Percentiles rank a stretch among this genome's conserved stretches.
phyloP scores from a whole-genome alignment of 2,113 vertebrate genomes.

The Tylochromis polylepis region DNA sequence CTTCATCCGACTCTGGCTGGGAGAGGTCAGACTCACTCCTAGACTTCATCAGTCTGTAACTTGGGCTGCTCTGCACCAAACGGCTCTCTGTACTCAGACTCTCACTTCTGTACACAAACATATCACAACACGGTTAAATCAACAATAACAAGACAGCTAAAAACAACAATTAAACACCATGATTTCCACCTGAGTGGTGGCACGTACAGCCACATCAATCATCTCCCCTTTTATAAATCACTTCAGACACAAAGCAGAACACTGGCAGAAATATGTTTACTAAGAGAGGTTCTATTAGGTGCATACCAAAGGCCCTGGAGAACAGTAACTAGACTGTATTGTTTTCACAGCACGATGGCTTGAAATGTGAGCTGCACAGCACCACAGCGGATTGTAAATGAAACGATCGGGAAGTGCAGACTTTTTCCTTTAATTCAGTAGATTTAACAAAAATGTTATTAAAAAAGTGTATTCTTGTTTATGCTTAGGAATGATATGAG shows the following conservation, averaged over 20 bases:
- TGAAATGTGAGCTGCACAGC: too few species aligned
- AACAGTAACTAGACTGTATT: too few species aligned
- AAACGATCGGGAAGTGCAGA: too few species aligned
- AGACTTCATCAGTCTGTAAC: constrained; percentile 90
- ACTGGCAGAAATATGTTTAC: fast-evolving
- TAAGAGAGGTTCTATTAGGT: neutral
- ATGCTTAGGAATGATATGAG: neutral
- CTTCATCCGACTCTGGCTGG: constrained; percentile 96
- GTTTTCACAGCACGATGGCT: too few species aligned
- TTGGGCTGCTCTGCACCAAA: constrained; percentile 82
- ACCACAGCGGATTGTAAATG: too few species aligned
- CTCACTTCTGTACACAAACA: constrained; percentile 81
- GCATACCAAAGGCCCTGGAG: neutral
- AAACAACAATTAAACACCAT: neutral
- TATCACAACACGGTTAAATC: neutral
- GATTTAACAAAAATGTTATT: neutral
- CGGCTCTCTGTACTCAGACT: constrained; percentile 92
- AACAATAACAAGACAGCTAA: neutral
- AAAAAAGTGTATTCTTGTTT: too few species aligned
- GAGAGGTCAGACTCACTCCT: constrained; percentile 96
- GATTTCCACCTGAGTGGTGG: neutral
- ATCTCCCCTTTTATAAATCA: neutral
- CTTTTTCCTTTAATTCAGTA: neutral
- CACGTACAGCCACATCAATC: fast-evolving
- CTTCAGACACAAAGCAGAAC: neutral